Evolutionary conservation across 2,888 invertebrate species (phyloP).

Genomic region (Chromoteleia sp.): DNA sequence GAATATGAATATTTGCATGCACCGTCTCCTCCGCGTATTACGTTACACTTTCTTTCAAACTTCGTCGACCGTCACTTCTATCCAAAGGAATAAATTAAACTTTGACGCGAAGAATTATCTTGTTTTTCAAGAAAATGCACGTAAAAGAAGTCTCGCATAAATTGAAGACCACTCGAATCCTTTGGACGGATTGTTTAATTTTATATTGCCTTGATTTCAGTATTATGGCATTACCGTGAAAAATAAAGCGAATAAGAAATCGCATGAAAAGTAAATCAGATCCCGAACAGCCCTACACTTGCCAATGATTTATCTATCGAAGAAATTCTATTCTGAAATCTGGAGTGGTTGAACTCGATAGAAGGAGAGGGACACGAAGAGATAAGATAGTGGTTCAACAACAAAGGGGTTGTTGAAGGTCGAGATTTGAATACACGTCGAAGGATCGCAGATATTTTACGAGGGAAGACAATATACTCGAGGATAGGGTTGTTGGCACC

Average conservation of each 20-base stretch:
- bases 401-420: constrained; percentile 44
- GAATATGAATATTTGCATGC: constrained; percentile 61
- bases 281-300: constrained; percentile 31
- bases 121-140: constrained; percentile 2
- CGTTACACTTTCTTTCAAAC: constrained; percentile 51
- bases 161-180: background rate
- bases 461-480: constrained; percentile 43
- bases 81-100: constrained; percentile 19
- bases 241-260: background rate
- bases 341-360: constrained; percentile 8
- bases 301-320: constrained; percentile 38
- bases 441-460: constrained; percentile 29
- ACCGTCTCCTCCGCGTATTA: constrained; percentile 26
- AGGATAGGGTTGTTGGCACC: constrained; percentile 74
- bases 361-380: background rate
- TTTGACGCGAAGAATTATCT: constrained; percentile 2
- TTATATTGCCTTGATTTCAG: constrained; percentile 8
- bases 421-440: constrained; percentile 28
- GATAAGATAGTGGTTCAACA: constrained; percentile 8
- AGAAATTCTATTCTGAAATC: constrained; percentile 36
- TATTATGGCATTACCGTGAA: constrained; percentile 9
- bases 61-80: constrained; percentile 4
- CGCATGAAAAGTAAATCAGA: constrained; percentile 19
- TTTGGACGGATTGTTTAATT: constrained; percentile 7
- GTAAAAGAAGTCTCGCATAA: background rate